Evolutionary conservation across 30 jellyfish, hydroid and myxozoan genomes (phyloP).

Genomic region (Clytia hemisphaerica): DNA sequence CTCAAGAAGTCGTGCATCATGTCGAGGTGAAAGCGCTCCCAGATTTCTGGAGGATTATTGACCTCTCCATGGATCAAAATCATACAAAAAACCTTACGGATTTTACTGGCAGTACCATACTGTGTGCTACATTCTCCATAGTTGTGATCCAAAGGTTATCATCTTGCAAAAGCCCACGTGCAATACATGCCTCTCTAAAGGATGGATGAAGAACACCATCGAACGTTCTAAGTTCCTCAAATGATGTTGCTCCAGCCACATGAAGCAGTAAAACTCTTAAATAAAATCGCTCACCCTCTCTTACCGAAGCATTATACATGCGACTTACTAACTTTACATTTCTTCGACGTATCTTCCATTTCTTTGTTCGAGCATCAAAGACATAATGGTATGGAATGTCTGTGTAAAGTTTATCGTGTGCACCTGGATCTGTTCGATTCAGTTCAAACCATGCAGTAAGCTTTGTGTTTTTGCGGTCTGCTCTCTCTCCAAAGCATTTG

Average conservation of each 20-base stretch:
- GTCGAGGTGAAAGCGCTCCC: not conserved
- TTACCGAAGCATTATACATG: constrained; percentile 9
- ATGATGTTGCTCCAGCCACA: constrained; percentile 43
- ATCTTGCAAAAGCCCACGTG: not conserved
- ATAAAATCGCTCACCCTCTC: constrained; percentile 10
- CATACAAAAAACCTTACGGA: not conserved
- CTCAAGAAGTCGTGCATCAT: not conserved
- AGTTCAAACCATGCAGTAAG: constrained; percentile 49
- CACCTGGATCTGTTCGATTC: constrained; percentile 29
- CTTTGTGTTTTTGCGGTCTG: constrained; percentile 27
- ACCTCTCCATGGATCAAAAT: not conserved
- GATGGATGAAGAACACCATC: constrained; percentile 32
- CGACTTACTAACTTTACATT: constrained; percentile 15
- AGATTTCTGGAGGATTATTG: not conserved
- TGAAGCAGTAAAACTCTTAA: constrained; percentile 23
- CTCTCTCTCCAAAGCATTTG: constrained; percentile 43
- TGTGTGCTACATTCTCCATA: constrained; percentile 1
- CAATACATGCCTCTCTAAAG: constrained; percentile 41
- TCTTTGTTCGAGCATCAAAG: not conserved
- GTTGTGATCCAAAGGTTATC: not conserved
- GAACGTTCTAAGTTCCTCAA: constrained; percentile 38
- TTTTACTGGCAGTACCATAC: not conserved
- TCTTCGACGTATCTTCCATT: constrained; percentile 31
- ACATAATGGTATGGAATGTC: constrained; percentile 58
- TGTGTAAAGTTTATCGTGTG: constrained; percentile 29